phyloP scores from a whole-genome alignment of 2,797 vertebrate genomes.

The Phoebastria nigripes region DNA sequence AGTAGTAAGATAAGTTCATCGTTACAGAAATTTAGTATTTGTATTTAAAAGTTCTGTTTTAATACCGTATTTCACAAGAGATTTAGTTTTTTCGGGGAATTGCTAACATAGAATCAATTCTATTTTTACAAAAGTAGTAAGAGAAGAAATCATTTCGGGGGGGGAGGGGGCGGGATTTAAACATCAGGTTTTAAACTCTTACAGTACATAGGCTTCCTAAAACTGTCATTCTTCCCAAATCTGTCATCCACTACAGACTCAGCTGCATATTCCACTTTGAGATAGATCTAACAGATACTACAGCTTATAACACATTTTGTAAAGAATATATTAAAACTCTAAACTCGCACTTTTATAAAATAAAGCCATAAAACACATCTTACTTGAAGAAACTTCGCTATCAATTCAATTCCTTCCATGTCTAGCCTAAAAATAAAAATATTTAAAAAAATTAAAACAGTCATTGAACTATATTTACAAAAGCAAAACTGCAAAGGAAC shows the following conservation, averaged over 20 bases:
- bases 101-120: background rate
- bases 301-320: background rate
- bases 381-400: constrained; percentile 94
- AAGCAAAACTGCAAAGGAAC: background rate
- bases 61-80: background rate
- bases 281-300: background rate
- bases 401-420: constrained; percentile 93
- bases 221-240: background rate
- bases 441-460: background rate
- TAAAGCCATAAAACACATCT: constrained; percentile 63
- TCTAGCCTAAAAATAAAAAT: constrained; percentile 84
- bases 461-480: background rate
- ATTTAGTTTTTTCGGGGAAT: background rate
- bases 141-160: background rate
- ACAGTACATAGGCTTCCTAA: background rate
- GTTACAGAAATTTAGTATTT: background rate
- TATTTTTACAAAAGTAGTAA: background rate
- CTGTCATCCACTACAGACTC: background rate
- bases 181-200: background rate
- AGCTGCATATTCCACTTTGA: background rate
- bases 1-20: background rate
- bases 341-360: background rate
- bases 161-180: too few species aligned
- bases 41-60: background rate
- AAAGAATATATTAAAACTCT: background rate